A percentile compares a stretch with the other conserved stretches of the same genome.
Conservation (phyloP, 2,113 vertebrate genomes). For the Mungos mungo region DNA sequence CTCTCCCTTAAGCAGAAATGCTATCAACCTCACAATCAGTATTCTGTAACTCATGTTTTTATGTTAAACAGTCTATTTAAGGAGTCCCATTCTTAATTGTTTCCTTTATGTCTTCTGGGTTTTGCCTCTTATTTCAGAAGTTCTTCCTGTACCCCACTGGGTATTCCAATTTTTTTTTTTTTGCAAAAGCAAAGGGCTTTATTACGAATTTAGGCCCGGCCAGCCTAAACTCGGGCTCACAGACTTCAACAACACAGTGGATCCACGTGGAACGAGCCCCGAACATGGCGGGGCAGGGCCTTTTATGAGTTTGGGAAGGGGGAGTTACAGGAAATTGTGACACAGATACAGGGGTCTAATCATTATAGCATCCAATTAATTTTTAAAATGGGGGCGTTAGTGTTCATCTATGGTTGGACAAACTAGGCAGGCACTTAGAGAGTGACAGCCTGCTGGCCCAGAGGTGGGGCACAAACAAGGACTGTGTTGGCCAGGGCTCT, state of each 20-base stretch:
- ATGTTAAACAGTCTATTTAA: neutral
- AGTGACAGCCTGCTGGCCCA: neutral
- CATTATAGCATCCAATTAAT: neutral
- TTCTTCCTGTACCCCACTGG: neutral
- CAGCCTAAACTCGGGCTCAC: too few relatives aligned
- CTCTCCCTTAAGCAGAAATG: neutral
- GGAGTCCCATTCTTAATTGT: neutral
- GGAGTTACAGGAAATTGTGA: too few relatives aligned
- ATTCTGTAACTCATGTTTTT: neutral
- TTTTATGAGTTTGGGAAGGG: too few relatives aligned
- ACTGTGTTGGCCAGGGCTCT: neutral
- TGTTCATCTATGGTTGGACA: neutral
- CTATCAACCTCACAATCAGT: neutral
- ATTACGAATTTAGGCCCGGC: too few relatives aligned
- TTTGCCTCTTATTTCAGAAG: conserved; percentile 31
- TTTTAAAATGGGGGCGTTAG: neutral
- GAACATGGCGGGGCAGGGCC: too few relatives aligned
- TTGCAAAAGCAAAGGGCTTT: too few relatives aligned
- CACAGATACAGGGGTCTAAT: too few relatives aligned
- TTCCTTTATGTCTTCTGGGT: neutral
- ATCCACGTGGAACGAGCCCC: too few relatives aligned
- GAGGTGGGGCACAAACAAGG: neutral
- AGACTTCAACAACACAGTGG: too few relatives aligned
- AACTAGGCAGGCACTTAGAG: neutral
- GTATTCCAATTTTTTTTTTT: neutral